Conservation (phyloP, 2,888 invertebrate genomes). For the Lasioglossum marginatum region DNA sequence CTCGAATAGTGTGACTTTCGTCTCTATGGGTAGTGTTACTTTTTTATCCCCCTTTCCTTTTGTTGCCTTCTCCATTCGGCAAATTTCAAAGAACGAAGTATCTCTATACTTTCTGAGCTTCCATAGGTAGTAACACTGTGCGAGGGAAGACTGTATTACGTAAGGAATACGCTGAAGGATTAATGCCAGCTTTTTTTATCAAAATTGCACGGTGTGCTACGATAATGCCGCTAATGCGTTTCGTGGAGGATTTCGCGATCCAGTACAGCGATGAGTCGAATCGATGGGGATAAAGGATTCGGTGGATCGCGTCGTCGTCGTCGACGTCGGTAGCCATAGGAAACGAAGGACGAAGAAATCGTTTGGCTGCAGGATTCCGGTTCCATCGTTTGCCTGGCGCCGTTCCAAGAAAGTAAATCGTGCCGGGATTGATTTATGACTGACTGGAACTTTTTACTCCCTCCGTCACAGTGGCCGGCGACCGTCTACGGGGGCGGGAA, state of each 20-base stretch:
- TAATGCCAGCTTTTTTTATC: not conserved
- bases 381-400: slow-evolving; percentile 68
- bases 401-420: slow-evolving; percentile 72
- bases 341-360: slow-evolving; percentile 71
- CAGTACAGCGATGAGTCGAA: slow-evolving; percentile 58
- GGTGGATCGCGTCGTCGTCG: slow-evolving; percentile 41
- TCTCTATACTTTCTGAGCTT: too few relatives aligned
- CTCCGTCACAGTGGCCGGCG: slow-evolving; percentile 29
- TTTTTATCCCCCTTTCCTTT: too few relatives aligned
- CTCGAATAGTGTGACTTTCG: too few relatives aligned
- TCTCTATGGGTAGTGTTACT: too few relatives aligned
- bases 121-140: too few relatives aligned
- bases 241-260: slow-evolving; percentile 1
- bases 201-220: slow-evolving; percentile 14
- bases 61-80: too few relatives aligned
- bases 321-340: not conserved
- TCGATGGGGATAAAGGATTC: slow-evolving; percentile 57
- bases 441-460: slow-evolving; percentile 69
- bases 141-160: too few relatives aligned
- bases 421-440: slow-evolving; percentile 73
- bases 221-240: slow-evolving; percentile 55
- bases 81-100: too few relatives aligned
- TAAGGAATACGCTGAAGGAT: too few relatives aligned
- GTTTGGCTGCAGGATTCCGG: slow-evolving; percentile 63
- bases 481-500: slow-evolving; percentile 1